Percentiles rank a stretch among this genome's conserved stretches.
Evolutionary conservation across 2,797 vertebrate genomes (phyloP).

Genomic region (Percopsis omiscomaycus): DNA sequence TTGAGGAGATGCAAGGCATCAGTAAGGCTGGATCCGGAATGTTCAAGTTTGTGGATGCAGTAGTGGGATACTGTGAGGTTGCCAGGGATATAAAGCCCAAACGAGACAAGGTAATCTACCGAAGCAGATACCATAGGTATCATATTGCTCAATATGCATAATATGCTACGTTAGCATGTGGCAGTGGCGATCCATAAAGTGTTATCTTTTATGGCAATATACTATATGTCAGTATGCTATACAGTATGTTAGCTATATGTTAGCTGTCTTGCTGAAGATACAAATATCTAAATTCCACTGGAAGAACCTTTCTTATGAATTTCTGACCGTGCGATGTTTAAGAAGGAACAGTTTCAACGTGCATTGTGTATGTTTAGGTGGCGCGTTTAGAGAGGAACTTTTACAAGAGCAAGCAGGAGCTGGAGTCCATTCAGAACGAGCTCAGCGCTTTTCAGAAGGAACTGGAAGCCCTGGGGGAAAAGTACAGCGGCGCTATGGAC

Average conservation of each 20-base stretch:
- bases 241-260: no score
- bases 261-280: no score
- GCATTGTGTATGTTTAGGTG: conserved; percentile 74
- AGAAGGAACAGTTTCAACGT: background rate
- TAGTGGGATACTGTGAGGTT: conserved; percentile 93
- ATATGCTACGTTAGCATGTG: no score
- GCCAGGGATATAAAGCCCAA: conserved; percentile 92
- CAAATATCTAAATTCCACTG: no score
- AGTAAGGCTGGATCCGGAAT: conserved; percentile 94
- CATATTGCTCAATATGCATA: no score
- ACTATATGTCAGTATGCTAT: no score
- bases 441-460: conserved; percentile 83
- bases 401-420: conserved; percentile 84
- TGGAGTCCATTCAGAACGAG: conserved; percentile 88
- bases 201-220: no score
- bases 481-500: conserved; percentile 83
- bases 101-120: conserved; percentile 85
- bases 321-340: no score
- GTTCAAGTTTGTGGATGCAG: conserved; percentile 94
- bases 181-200: no score
- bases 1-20: conserved; percentile 91
- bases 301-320: no score
- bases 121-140: no score
- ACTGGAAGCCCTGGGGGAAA: conserved; percentile 81
- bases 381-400: conserved; percentile 89